phyloP scores from a whole-genome alignment of 1,140 invertebrate genomes.

The Tetramorium alpestre region DNA sequence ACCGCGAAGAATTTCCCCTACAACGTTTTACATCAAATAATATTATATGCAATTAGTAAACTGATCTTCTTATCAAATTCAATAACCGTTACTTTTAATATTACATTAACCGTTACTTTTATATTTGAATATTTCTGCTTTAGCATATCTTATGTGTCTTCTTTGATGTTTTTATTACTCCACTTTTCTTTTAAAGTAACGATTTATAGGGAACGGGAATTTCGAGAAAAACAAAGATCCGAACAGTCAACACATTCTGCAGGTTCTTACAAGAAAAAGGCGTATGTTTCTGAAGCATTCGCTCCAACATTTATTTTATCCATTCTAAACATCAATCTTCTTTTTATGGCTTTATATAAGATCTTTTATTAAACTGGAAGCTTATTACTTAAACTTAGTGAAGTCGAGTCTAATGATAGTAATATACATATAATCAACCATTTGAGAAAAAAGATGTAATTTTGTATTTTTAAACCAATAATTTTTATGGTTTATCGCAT shows the following conservation, averaged over 20 bases:
- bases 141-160: not conserved
- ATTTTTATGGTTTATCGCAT: not conserved
- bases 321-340: slow-evolving; percentile 1
- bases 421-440: not conserved
- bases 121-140: not conserved
- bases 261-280: not conserved
- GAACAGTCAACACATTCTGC: not conserved
- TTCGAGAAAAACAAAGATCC: not conserved
- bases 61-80: not conserved
- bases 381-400: not conserved
- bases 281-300: not conserved
- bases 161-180: not conserved
- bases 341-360: not conserved
- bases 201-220: not conserved
- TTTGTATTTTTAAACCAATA: not conserved
- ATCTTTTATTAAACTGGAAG: not conserved
- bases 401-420: not conserved
- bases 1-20: not conserved
- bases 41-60: not conserved
- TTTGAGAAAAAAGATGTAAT: not conserved
- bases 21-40: not conserved
- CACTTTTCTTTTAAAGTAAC: not conserved
- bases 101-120: not conserved
- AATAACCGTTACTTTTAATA: not conserved
- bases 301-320: not conserved